Base-by-base conservation (phyloP, 2,888 invertebrate species). In the Andrena fulva region DNA sequence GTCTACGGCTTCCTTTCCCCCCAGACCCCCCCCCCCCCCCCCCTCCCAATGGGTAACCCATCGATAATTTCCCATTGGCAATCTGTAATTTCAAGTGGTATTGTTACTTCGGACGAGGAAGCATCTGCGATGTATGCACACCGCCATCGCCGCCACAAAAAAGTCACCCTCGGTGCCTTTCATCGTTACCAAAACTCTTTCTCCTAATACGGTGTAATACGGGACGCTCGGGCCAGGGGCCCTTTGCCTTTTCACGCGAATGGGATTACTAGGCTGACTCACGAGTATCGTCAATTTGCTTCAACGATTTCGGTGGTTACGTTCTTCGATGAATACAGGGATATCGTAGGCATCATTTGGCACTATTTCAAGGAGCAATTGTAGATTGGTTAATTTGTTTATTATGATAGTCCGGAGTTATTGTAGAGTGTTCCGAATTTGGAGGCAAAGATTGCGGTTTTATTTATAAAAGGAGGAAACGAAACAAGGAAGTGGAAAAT, bases 1-100 rank as follows among this genome's bases (percentile, higher is more conserved):
- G 56, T 77, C 54, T 12, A 71, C 73, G 80, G 80, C 82, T 86
- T 56, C 79, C 72, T 63, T 77, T 62, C 75, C 50, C 20, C 0
- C 20, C 20, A 20, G 20, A 20, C 20, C 74, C 77, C 71, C 79
- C 69, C 56, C 80, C 48, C 35, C 42, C 2, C 73, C 74, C 68
- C 79, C 69, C 56, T 81, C 52, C 31, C 27, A 7, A 52, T 33
- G 20, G 80, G 87, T 84, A 85, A 85, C 85, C 83, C 87, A 85
- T 88, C 87, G 89, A 83, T 91, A 92, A 92, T 92, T 91, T 89
- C 80, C 88, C 89, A 90, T 89, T 86, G 88, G 86, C 82, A 86
- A 92, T 92, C 91, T 91, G 90, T 91, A 92, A 92, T 92, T 92
- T 86, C 64, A 31, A 83, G 81, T 89, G 89, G 91, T 89, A 92